Evolutionary conservation across 2,113 vertebrate species (phyloP).

Genomic region (Chunga burmeisteri): DNA sequence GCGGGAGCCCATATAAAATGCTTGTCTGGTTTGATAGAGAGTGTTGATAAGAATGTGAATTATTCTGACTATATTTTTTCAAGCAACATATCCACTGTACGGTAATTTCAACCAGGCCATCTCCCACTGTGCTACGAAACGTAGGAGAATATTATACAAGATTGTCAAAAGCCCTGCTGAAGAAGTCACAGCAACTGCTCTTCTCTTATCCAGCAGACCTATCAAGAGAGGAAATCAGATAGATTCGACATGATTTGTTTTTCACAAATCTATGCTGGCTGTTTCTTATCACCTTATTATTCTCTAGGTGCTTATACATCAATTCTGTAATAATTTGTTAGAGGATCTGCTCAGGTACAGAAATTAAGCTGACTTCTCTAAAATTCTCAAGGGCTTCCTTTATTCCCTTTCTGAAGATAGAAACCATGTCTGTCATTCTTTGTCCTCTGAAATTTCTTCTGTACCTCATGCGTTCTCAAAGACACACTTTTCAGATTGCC

Average conservation of each 20-base stretch:
- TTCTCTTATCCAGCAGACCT: neutral
- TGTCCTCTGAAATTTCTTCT: neutral
- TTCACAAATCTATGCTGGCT: neutral
- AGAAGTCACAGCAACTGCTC: neutral
- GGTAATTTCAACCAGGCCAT: neutral
- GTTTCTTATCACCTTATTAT: neutral
- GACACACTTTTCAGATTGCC: neutral
- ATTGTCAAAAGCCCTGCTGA: neutral
- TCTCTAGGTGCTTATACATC: neutral
- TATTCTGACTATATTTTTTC: neutral
- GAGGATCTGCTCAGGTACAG: neutral
- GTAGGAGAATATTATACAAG: neutral
- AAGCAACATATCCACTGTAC: neutral
- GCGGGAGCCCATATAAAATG: neutral
- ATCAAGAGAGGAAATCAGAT: neutral
- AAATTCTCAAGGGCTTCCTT: neutral
- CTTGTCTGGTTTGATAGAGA: neutral
- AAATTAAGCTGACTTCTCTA: neutral
- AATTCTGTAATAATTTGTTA: neutral
- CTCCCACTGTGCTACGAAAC: neutral
- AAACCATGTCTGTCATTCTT: neutral
- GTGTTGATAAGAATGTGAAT: conserved; percentile 15
- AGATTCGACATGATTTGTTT: neutral
- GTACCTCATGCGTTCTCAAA: neutral
- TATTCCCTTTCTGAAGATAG: neutral